These are phyloP conservation scores for Lathronympha strigana DNA, from an alignment of 2,888 invertebrate genomes.

Conservation along the genomic window DNA sequence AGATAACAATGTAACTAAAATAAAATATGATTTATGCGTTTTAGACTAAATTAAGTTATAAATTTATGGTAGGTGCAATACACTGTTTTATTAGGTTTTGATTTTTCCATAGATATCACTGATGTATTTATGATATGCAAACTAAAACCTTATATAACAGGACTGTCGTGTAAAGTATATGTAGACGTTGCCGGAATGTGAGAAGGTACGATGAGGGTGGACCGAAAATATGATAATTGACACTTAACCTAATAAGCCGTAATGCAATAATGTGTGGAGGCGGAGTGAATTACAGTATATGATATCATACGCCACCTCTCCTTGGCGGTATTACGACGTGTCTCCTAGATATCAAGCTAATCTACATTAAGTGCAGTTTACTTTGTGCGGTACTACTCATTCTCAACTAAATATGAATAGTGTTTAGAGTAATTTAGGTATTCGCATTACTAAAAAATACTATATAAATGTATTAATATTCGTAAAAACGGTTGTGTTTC, in stretches of 20 bases:
- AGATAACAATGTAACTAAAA: neutral
- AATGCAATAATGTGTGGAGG: slow-evolving; percentile 58
- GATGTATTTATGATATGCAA: neutral
- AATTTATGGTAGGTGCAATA: neutral
- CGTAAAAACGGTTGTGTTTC: slow-evolving; percentile 33
- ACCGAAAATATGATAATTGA: slow-evolving; percentile 64
- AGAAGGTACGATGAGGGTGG: slow-evolving; percentile 39
- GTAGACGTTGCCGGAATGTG: slow-evolving; percentile 25
- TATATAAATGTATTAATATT: neutral
- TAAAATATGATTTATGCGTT: neutral
- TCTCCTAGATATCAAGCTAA: slow-evolving; percentile 56
- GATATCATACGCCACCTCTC: slow-evolving; percentile 71
- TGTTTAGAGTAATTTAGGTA: slow-evolving; percentile 15
- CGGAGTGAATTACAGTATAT: slow-evolving; percentile 71
- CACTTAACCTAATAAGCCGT: slow-evolving; percentile 73
- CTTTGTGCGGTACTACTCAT: slow-evolving; percentile 54
- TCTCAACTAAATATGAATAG: slow-evolving; percentile 33
- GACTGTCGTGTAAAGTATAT: slow-evolving; percentile 17
- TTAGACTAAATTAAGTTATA: neutral
- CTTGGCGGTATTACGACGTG: slow-evolving; percentile 64
- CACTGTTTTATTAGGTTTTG: slow-evolving; percentile 29
- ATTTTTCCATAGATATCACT: neutral
- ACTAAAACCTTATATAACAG: slow-evolving; percentile 30
- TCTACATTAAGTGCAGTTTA: slow-evolving; percentile 71
- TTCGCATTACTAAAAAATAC: slow-evolving; percentile 1